Evolutionary conservation across 2,888 invertebrate genomes (phyloP).

Genomic region (Abscondita cerata): DNA sequence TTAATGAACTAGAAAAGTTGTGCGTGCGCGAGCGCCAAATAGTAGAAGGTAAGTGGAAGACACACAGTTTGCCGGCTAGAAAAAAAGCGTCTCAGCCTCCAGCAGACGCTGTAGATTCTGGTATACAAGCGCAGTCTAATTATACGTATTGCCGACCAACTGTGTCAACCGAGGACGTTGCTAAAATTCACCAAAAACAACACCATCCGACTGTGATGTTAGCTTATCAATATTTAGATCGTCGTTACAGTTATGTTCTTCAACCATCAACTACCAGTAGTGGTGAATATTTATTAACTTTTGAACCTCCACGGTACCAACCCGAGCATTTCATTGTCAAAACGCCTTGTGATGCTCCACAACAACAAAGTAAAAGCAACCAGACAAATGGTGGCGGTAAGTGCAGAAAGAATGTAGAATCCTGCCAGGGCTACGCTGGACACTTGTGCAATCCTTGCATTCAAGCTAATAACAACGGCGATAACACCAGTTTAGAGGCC

Average conservation of each 20-base stretch:
- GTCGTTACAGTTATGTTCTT: constrained; percentile 74
- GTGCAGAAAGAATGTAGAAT: constrained; percentile 49
- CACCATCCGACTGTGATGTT: constrained; percentile 55
- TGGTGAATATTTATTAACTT: constrained; percentile 75
- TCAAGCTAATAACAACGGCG: constrained; percentile 67
- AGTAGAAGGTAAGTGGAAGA: constrained; percentile 87
- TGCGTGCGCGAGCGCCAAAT: constrained; percentile 83
- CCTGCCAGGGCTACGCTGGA: constrained; percentile 54
- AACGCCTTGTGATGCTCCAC: constrained; percentile 59
- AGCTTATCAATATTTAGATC: constrained; percentile 69
- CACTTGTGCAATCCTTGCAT: constrained; percentile 78
- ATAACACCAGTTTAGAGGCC: constrained; percentile 82
- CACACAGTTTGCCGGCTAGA: constrained; percentile 85
- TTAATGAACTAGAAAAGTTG: constrained; percentile 83
- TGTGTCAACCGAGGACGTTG: constrained; percentile 81
- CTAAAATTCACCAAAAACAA: constrained; percentile 54
- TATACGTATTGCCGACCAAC: constrained; percentile 76
- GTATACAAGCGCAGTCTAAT: constrained; percentile 61
- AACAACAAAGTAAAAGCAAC: constrained; percentile 48
- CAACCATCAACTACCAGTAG: constrained; percentile 71
- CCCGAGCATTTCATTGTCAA: constrained; percentile 72
- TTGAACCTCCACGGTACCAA: constrained; percentile 69
- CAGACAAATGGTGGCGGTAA: constrained; percentile 44
- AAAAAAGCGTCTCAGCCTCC: constrained; percentile 74
- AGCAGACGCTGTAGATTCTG: constrained; percentile 60